Evolutionary conservation across 2,797 vertebrate species (phyloP), one percentile per base, ranked within the genome.

Genomic region (Bucorvus abyssinicus): DNA sequence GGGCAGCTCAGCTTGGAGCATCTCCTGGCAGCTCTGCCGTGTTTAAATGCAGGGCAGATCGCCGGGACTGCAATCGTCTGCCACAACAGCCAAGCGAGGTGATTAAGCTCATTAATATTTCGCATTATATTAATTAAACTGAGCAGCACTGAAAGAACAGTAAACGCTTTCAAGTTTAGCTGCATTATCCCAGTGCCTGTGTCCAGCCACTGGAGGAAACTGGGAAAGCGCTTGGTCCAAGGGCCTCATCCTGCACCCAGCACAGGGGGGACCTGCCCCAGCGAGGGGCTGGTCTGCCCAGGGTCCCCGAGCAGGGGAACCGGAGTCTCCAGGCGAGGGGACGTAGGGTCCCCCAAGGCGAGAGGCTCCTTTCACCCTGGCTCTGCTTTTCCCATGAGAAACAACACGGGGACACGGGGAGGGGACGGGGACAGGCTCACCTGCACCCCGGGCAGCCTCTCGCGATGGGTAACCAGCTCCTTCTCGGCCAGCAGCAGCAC

Each of bases 401-500:
- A 60, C 34, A 12, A 34, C 0, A 1, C 0, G 0, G 30, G 80
- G n/a, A 65, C 42, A 44, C 0, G 1, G 36, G 84, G 61, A 60
- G 14, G 44, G 78, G 29, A 45, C 7, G 3, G 34, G 47, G 65
- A 45, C 10, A 32, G 12, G 24, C 94, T 97, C 96, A 99, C 99
- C 98, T 99, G 99, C 75, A 98, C 69, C 24, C 98, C 98, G 0
- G 98, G 98, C 49, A 98, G 96, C 57, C 83, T 98, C 91, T 99
- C 98, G 22, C 98, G 97, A 6, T 98, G 98, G 22, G 97, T 40
- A 27, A 91, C 94, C 3, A 97, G 96, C 75, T 99, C 99, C 97
- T 99, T 99, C 63, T 99, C 98, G 3, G 98, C 98, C 94, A 99
- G 94, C 94, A 99, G 96, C 90, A 99, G 90, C 8, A 98, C 55